Evolutionary conservation across 2,888 invertebrate species (phyloP).

Genomic region (Pachycephus smyrnensis): DNA sequence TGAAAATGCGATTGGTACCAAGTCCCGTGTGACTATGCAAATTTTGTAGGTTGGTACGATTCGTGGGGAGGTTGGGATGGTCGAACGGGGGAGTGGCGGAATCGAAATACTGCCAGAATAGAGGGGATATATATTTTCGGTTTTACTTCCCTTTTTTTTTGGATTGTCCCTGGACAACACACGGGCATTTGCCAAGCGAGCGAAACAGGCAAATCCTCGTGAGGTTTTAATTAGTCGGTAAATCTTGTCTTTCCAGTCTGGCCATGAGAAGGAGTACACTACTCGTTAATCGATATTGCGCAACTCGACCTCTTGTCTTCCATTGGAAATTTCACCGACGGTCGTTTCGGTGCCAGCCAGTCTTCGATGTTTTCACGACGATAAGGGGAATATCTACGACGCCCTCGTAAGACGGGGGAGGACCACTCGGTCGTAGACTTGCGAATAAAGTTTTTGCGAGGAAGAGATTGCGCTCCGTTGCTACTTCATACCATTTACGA

Average conservation of each 20-base stretch:
- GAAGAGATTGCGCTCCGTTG: background rate
- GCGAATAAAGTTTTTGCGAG: background rate
- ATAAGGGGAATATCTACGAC: background rate
- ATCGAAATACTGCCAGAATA: background rate
- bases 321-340: background rate
- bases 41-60: background rate
- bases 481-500: background rate
- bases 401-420: background rate
- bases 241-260: background rate
- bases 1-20: background rate
- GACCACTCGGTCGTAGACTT: background rate
- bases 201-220: background rate
- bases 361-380: background rate
- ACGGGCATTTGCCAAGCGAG: background rate
- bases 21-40: background rate
- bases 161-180: background rate
- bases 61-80: background rate
- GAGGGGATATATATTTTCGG: background rate
- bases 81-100: background rate
- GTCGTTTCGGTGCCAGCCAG: background rate
- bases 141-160: background rate
- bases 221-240: background rate
- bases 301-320: background rate
- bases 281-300: background rate
- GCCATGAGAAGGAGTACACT: background rate